Conservation (phyloP, 2,113 vertebrate genomes). For the Hylia prasina region DNA sequence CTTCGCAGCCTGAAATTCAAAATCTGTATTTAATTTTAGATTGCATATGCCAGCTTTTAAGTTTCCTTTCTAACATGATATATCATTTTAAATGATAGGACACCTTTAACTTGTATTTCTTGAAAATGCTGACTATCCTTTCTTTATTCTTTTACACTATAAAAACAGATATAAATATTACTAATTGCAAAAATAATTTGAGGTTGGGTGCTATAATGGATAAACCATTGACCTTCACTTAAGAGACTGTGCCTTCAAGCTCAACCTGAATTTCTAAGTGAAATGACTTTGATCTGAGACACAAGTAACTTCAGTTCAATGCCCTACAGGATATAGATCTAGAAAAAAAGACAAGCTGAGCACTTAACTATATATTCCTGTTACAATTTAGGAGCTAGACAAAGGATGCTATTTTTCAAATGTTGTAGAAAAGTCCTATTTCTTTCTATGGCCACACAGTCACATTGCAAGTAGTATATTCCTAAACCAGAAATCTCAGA, state of each 20-base stretch:
- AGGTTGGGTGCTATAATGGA: constrained; percentile 60
- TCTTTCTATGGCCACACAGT: background rate
- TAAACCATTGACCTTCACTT: constrained; percentile 70
- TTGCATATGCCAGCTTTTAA: constrained; percentile 77
- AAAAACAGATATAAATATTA: constrained; percentile 74
- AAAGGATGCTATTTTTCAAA: constrained; percentile 31
- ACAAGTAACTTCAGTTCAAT: constrained; percentile 60
- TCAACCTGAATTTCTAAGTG: constrained; percentile 54
- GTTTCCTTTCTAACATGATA: constrained; percentile 77
- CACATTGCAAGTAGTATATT: constrained; percentile 13
- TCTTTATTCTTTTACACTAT: constrained; percentile 72
- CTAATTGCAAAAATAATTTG: constrained; percentile 72
- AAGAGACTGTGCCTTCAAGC: constrained; percentile 61
- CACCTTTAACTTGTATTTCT: constrained; percentile 76
- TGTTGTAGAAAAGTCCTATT: constrained; percentile 12
- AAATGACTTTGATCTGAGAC: constrained; percentile 70
- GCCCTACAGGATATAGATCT: constrained; percentile 59
- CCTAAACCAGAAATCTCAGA: constrained; percentile 24
- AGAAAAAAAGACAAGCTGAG: constrained; percentile 31
- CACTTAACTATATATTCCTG: constrained; percentile 4
- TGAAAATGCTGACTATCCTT: constrained; percentile 71
- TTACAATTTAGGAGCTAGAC: constrained; percentile 37
- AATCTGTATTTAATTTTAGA: constrained; percentile 82
- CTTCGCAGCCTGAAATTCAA: constrained; percentile 78
- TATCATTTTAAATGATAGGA: constrained; percentile 77